Percentiles rank a stretch among this genome's conserved stretches.
phyloP scores from a whole-genome alignment of 2,797 vertebrate genomes.

The Crax fasciolata region DNA sequence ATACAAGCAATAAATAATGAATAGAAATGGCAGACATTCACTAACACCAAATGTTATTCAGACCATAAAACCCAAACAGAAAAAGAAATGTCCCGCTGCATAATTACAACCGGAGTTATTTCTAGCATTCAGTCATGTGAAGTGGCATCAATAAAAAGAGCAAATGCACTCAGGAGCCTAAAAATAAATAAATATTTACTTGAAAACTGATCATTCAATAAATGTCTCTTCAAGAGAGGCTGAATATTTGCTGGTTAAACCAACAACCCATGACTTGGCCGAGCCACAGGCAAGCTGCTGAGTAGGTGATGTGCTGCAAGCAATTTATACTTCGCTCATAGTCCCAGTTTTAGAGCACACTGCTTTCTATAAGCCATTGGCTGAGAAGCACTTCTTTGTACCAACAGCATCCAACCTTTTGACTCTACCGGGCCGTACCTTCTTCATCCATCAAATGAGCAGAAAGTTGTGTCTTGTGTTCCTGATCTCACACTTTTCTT shows the following conservation, averaged over 20 bases:
- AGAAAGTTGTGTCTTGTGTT: background rate
- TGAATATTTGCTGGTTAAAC: slow-evolving; percentile 11
- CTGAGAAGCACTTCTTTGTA: background rate
- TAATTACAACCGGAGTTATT: slow-evolving; percentile 36
- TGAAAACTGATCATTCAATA: background rate
- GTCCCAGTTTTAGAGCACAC: background rate
- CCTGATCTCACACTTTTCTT: background rate
- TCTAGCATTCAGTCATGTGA: background rate
- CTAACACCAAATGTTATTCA: background rate
- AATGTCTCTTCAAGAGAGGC: background rate
- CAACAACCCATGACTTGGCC: background rate
- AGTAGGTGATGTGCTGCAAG: background rate
- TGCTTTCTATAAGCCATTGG: background rate
- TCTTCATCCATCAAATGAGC: background rate
- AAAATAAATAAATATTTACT: slow-evolving; percentile 33
- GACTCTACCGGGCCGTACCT: background rate
- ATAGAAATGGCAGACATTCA: slow-evolving; percentile 23
- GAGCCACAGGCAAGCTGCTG: background rate
- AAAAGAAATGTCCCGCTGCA: background rate
- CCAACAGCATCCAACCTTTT: background rate
- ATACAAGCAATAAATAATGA: slow-evolving; percentile 24
- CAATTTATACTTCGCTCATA: background rate
- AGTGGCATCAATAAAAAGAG: background rate
- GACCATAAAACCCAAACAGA: slow-evolving; percentile 37
- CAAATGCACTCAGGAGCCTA: background rate